Evolutionary conservation across 2,888 invertebrate species (phyloP).

Genomic region (Caenorhabditis wallacei): DNA sequence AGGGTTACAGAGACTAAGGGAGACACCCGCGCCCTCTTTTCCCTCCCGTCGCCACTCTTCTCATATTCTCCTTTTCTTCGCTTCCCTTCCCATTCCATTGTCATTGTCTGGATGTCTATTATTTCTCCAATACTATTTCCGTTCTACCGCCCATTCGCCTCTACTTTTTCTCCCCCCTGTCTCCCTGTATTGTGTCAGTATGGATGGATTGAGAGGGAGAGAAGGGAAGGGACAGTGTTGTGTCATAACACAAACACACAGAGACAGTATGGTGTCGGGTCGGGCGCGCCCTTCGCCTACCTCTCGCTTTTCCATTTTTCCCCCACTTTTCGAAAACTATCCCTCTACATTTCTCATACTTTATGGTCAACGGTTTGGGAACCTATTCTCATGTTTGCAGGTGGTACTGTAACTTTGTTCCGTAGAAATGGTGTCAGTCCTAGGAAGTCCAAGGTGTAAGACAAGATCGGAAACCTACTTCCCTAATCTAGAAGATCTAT

Average conservation of each 20-base stretch:
- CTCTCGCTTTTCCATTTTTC: background rate
- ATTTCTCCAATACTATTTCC: slow-evolving; percentile 20
- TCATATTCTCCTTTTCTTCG: slow-evolving; percentile 13
- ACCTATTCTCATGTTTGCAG: background rate
- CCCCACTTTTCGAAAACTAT: slow-evolving; percentile 12
- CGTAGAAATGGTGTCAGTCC: background rate
- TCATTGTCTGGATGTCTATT: slow-evolving; percentile 26
- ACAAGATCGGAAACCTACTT: too few species aligned
- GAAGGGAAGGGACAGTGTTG: slow-evolving; percentile 16
- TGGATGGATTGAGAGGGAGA: background rate
- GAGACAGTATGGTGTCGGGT: slow-evolving; percentile 58
- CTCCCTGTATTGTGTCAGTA: slow-evolving; percentile 1
- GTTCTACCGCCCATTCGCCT: background rate
- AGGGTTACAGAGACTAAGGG: slow-evolving; percentile 26
- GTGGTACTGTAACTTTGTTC: background rate
- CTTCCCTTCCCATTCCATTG: slow-evolving; percentile 8
- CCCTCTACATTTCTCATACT: slow-evolving; percentile 21
- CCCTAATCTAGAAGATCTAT: too few species aligned
- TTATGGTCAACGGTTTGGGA: slow-evolving; percentile 5
- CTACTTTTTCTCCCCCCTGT: background rate
- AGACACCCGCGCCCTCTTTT: slow-evolving; percentile 52
- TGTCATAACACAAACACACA: slow-evolving; percentile 59
- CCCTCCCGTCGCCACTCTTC: slow-evolving; percentile 41
- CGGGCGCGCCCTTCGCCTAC: slow-evolving; percentile 23
- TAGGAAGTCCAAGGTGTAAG: too few species aligned